Evolutionary conservation across 2,797 vertebrate genomes (phyloP), one percentile per base, ranked within the genome.

Genomic region (Sebastes kiyomatsui): DNA sequence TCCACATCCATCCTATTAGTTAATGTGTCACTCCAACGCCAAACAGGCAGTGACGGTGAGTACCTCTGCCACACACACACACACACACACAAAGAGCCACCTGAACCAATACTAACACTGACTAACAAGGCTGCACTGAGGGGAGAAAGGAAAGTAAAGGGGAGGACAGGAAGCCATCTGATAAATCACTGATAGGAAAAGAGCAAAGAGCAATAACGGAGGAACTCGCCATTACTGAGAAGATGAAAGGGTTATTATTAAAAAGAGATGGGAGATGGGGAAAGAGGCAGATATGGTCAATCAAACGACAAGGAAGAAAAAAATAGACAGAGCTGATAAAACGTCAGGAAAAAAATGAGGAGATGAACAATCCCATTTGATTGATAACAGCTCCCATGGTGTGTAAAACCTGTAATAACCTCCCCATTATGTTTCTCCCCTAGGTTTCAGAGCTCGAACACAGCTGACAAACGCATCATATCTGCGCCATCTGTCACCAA

Each of bases 11-110:
- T 76, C 66, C 80, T 78, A 79, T 90, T 90, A 91, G 83, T 93
- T 93, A 92, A 93, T 93, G 88, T 92, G 88, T 93, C 90, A 93
- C 89, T 90, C 76, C 52, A 72, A 83, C 2, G 27, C 67, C 86
- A 89, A 85, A 90, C 76, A 90, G 72, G 59, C 73, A 88, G 75
- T 67, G 76, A 88, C 88, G 85, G 67, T 72, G 77, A 80, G 52
- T 22, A 33, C 7, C n/a, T 25, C 46, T 4, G 3, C 16, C 46
- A 49, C 46, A 49, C 46, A 49, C 46, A 20, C 38, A 42, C 35
- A 38, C 35, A 38, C 42, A 49, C 42, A 49, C 42, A 49, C 42
- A 49, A 56, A 85, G 25, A 60, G 49, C 80, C 38, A 68, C 76
- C 78, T 83, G 69, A 82, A 67, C 77, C 82, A 84, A 80, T 68